Evolutionary conservation across 2,113 vertebrate genomes (phyloP).

Genomic region (Sceloporus tristichus): DNA sequence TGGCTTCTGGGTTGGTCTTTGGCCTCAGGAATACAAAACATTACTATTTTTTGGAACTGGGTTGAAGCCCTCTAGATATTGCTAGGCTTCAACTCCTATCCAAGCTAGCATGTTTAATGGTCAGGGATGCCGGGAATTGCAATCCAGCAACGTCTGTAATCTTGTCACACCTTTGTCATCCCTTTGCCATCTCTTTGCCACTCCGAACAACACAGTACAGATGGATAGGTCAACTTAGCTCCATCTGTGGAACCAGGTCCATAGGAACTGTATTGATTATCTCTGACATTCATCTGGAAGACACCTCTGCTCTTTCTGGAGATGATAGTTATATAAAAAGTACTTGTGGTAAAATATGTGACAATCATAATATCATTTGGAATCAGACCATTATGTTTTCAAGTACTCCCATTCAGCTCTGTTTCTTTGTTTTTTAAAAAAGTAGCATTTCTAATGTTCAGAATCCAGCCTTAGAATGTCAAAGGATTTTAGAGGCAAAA

Average conservation of each 20-base stretch:
- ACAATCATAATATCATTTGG: not conserved
- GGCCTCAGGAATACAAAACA: not conserved
- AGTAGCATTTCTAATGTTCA: not conserved
- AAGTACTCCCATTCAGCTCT: too few relatives aligned
- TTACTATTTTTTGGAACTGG: not conserved
- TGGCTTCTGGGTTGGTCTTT: not conserved
- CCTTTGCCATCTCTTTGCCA: too few relatives aligned
- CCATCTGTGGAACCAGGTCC: not conserved
- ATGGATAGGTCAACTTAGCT: not conserved
- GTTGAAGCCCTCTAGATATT: too few relatives aligned
- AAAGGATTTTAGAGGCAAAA: not conserved
- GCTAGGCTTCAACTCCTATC: too few relatives aligned
- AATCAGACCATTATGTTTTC: not conserved
- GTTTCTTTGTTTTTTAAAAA: not conserved
- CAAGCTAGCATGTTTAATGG: too few relatives aligned
- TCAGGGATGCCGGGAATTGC: too few relatives aligned
- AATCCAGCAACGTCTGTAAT: too few relatives aligned
- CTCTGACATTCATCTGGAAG: not conserved
- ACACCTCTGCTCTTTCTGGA: not conserved
- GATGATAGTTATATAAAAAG: not conserved
- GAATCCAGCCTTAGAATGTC: not conserved
- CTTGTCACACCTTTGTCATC: too few relatives aligned
- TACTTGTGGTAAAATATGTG: not conserved
- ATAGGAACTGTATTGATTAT: not conserved
- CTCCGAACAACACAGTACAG: not conserved